Evolutionary conservation across 2,113 vertebrate genomes (phyloP).

Genomic region (Microcebus griseorufus): DNA sequence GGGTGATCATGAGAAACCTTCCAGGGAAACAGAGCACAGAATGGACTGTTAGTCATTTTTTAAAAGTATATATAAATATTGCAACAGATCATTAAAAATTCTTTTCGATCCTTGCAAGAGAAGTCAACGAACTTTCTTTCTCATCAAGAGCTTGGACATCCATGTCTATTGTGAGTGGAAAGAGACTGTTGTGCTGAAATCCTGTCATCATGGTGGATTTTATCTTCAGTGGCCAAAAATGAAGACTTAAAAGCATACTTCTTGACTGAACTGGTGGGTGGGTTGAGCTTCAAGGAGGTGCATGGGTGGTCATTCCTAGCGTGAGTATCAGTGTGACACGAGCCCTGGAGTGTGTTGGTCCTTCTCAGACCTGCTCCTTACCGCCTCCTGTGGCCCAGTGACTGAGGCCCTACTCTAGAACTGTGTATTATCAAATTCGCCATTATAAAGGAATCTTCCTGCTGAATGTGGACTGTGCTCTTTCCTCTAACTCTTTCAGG

Average conservation of each 20-base stretch:
- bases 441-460: conserved; percentile 85
- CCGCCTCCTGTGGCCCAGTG: conserved; percentile 74
- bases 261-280: conserved; percentile 41
- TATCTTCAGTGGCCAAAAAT: conserved; percentile 52
- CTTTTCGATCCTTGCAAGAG: conserved; percentile 73
- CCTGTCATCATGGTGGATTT: conserved; percentile 40
- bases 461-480: conserved; percentile 72
- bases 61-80: conserved; percentile 70
- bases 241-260: conserved; percentile 33
- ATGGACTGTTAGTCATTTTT: conserved; percentile 73
- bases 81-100: conserved; percentile 67
- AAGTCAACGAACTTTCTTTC: conserved; percentile 65
- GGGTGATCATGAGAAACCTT: conserved; percentile 69
- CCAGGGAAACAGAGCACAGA: conserved; percentile 78
- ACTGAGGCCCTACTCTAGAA: conserved; percentile 77
- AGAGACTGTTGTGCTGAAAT: conserved; percentile 61
- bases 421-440: conserved; percentile 83
- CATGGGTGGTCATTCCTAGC: not conserved
- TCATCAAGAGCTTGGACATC: conserved; percentile 46
- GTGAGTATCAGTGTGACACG: not conserved
- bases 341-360: not conserved
- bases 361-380: conserved; percentile 20
- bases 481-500: conserved; percentile 41
- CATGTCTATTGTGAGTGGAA: conserved; percentile 60
- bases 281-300: not conserved